A percentile compares a stretch with the other conserved stretches of the same genome.
Evolutionary conservation across 1,140 invertebrate genomes (phyloP).

Genomic region (Zaprionus camerounensis): DNA sequence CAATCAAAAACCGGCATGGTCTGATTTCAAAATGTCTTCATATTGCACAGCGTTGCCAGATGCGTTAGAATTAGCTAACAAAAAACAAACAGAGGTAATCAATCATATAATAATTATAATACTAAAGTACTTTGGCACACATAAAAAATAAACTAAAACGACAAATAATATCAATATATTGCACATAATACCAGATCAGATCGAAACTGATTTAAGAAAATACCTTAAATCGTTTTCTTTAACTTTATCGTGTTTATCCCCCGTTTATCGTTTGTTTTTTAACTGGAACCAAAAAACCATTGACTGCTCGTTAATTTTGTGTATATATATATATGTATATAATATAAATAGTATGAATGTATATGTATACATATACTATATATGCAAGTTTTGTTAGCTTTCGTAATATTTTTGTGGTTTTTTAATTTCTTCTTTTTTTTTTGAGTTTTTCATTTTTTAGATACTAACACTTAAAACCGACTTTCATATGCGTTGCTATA

Average conservation of each 20-base stretch:
- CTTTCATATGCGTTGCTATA: conserved; percentile 77
- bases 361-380: conserved; percentile 47
- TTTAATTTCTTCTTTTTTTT: conserved; percentile 25
- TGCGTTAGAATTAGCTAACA: conserved; percentile 69
- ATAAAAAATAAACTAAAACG: conserved; percentile 54
- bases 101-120: conserved; percentile 44
- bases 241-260: conserved; percentile 24
- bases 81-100: conserved; percentile 36
- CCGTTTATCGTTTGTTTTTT: conserved; percentile 29
- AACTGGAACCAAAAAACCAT: conserved; percentile 78
- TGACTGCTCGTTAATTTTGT: conserved; percentile 74
- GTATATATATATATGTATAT: conserved; percentile 55
- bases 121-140: conserved; percentile 76
- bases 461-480: conserved; percentile 77
- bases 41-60: conserved; percentile 69
- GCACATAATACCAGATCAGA: conserved; percentile 53
- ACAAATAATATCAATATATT: conserved; percentile 48
- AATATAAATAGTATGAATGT: conserved; percentile 73
- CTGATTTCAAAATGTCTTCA: conserved; percentile 15
- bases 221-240: conserved; percentile 24
- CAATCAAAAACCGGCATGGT: not conserved
- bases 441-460: conserved; percentile 34
- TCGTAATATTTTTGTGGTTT: conserved; percentile 44
- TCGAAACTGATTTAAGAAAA: conserved; percentile 25
- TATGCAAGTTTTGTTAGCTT: conserved; percentile 16